Evolutionary conservation across 1,140 invertebrate genomes (phyloP), one percentile per base, ranked within the genome.

Genomic region (Diorhabda carinulata): DNA sequence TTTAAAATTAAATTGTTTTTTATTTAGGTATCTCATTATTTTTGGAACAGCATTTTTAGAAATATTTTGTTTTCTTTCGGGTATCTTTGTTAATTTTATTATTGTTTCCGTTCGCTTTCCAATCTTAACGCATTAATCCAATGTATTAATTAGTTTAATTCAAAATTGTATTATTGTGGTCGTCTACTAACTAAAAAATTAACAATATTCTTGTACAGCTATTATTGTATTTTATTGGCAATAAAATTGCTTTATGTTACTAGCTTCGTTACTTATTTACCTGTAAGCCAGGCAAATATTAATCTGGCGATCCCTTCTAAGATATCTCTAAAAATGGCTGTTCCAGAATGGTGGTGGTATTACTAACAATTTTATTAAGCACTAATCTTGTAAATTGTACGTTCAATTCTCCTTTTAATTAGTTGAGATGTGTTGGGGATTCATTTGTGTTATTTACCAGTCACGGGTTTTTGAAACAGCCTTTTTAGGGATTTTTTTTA

Each of bases 171-270:
- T 70, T 70, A 72, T 71, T 76, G 71, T 74, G 72, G 74, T 73
- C 69, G 70, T 69, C 69, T 73, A 75, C 64, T 73, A 71, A 73
- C 67, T 68, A 67, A 57, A 69, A 67, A 57, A 61, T 66, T 68
- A 72, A 70, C 47, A 68, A 66, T 65, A 72, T 64, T 72, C 70
- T 68, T 75, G 76, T 75, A 76, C 73, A 76, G 73, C 72, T 73
- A 74, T 72, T 69, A 74, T 76, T 73, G 73, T 75, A 77, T 76
- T 74, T 68, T 77, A 75, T 78, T 69, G 78, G 79, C 78, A 80
- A 80, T 80, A 80, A 80, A 80, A 74, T 80, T 80, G 78, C 78
- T 79, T 78, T 75, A 73, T 76, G 74, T 79, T 78, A 73, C 69
- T 66, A 73, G 59, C 66, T 47, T 59, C 41, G 70, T 68, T 70